phyloP scores from a whole-genome alignment of 2,797 vertebrate genomes.

The Clangula hyemalis region DNA sequence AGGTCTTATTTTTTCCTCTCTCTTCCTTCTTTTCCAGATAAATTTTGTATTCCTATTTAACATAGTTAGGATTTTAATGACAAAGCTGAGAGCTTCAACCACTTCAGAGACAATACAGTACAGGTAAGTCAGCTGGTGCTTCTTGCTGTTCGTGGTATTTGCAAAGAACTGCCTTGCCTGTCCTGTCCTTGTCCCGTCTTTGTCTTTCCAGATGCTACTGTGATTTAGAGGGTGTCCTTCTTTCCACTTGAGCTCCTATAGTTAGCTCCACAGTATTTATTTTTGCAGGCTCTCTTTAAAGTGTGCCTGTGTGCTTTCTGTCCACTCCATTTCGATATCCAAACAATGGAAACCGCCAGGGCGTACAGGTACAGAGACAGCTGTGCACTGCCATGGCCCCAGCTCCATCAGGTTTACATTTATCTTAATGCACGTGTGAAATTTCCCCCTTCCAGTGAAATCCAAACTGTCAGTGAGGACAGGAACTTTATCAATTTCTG shows the following conservation, averaged over 20 bases:
- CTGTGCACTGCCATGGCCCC: neutral
- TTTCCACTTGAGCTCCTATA: neutral
- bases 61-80: conserved; percentile 98
- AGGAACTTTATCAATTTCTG: neutral
- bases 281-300: neutral
- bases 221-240: neutral
- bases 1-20: neutral
- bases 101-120: conserved; percentile 98
- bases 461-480: neutral
- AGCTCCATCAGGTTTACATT: neutral
- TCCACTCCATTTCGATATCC: neutral
- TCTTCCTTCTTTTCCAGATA: conserved; percentile 81
- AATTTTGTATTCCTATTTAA: conserved; percentile 99
- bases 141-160: neutral
- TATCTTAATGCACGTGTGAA: fast-evolving
- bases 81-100: conserved; percentile 94
- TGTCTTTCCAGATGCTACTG: neutral
- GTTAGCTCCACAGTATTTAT: neutral
- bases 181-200: neutral
- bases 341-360: neutral
- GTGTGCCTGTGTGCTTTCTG: neutral
- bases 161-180: neutral
- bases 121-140: conserved; percentile 80
- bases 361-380: neutral
- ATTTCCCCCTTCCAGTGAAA: neutral